These are phyloP conservation scores for Emberiza fucata DNA, from an alignment of 2,113 vertebrate species.

Conservation along the genomic window DNA sequence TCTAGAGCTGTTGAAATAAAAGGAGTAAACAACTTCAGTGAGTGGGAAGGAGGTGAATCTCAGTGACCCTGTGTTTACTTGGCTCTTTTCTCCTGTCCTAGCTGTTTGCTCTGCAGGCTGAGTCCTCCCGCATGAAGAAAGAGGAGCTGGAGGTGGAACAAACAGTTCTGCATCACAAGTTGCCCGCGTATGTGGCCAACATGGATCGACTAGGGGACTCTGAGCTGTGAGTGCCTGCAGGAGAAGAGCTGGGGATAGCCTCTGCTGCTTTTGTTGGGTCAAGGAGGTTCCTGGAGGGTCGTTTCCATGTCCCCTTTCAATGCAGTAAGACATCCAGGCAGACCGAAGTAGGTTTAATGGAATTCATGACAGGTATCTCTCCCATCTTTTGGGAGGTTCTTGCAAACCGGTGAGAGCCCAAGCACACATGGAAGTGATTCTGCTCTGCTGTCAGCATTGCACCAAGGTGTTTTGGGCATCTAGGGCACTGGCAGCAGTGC, in stretches of 20 bases:
- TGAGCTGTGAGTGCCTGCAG: constrained; percentile 86
- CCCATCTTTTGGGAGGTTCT: background rate
- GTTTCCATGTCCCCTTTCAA: background rate
- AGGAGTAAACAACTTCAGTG: background rate
- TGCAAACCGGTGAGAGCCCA: background rate
- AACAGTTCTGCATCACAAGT: constrained; percentile 81
- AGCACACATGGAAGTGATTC: background rate
- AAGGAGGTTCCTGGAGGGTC: background rate
- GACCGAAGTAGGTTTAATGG: background rate
- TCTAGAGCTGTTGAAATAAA: background rate
- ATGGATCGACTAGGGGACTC: constrained; percentile 97
- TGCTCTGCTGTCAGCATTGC: background rate
- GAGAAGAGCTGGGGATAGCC: background rate
- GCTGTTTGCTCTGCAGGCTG: constrained; percentile 91
- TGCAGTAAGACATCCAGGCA: background rate
- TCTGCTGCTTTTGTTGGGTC: background rate
- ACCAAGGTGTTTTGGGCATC: background rate
- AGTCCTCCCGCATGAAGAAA: constrained; percentile 76
- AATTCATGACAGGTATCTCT: background rate
- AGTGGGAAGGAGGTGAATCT: background rate
- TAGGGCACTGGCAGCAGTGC: background rate
- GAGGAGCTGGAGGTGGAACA: constrained; percentile 80
- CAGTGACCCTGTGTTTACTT: background rate
- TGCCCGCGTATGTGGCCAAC: constrained; percentile 90
- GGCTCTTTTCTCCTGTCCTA: constrained; percentile 23